phyloP scores from a whole-genome alignment of 2,888 invertebrate genomes.

The Amorpha juglandis region DNA sequence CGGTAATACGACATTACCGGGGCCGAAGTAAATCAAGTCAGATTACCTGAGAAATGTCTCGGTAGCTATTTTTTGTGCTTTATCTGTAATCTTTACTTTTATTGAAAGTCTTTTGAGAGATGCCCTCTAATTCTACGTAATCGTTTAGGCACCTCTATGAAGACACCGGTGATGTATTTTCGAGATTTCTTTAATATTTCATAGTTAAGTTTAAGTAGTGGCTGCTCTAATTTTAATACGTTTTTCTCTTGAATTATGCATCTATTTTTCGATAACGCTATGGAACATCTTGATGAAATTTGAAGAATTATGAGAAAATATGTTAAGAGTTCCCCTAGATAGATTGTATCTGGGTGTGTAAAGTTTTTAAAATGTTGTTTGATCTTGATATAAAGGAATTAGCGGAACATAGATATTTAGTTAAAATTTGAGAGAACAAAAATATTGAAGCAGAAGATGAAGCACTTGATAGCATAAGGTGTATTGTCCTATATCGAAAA shows the following conservation, averaged over 20 bases:
- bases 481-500: no score
- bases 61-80: constrained; percentile 23
- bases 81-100: constrained; percentile 26
- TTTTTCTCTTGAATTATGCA: not conserved
- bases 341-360: no score
- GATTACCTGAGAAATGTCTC: constrained; percentile 43
- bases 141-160: constrained; percentile 4
- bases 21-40: constrained; percentile 53
- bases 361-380: no score
- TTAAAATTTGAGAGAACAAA: no score
- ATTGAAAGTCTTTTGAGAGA: constrained; percentile 22
- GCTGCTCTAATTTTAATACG: not conserved
- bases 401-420: no score
- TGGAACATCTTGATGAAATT: not conserved
- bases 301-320: not conserved
- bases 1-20: constrained; percentile 30
- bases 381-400: no score
- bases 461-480: no score
- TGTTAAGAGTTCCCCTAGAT: not conserved
- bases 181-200: constrained; percentile 3
- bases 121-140: constrained; percentile 24
- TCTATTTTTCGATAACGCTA: not conserved
- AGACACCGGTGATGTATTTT: constrained; percentile 30
- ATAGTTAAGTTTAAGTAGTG: not conserved
- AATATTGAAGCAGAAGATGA: no score